Evolutionary conservation across 2,888 invertebrate genomes (phyloP).

Genomic region (Thalpophila matura): DNA sequence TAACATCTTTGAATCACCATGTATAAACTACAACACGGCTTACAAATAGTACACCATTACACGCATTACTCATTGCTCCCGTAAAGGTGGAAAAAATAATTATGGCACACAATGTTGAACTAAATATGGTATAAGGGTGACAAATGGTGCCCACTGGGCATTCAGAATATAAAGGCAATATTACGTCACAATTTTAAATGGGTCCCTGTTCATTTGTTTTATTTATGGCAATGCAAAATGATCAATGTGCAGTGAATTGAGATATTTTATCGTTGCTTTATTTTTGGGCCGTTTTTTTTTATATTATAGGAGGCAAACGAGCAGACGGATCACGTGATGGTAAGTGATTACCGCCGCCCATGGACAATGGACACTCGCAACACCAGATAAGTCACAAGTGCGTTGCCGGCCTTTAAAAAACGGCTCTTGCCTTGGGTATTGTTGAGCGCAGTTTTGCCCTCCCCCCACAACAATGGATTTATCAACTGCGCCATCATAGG

Average conservation of each 20-base stretch:
- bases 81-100: constrained; percentile 45
- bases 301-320: too few species aligned
- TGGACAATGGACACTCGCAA: too few species aligned
- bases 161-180: constrained; percentile 22
- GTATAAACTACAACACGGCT: constrained; percentile 4
- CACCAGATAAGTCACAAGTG: too few species aligned
- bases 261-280: constrained; percentile 20
- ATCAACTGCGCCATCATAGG: too few species aligned
- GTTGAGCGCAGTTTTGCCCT: too few species aligned
- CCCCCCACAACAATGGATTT: too few species aligned
- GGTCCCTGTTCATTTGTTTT: constrained; percentile 40
- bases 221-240: constrained; percentile 39
- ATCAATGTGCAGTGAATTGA: constrained; percentile 39
- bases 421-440: too few species aligned
- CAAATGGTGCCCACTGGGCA: constrained; percentile 46
- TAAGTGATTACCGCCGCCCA: too few species aligned
- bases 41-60: constrained; percentile 35
- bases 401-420: too few species aligned
- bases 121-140: constrained; percentile 56
- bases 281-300: constrained; percentile 20
- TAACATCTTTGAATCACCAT: constrained; percentile 16
- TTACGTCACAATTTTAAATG: constrained; percentile 47
- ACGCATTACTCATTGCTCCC: constrained; percentile 27
- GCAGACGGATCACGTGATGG: too few species aligned
- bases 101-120: constrained; percentile 38